Conservation (phyloP, 2,888 invertebrate genomes). For the Neocrepidodera transversa region DNA sequence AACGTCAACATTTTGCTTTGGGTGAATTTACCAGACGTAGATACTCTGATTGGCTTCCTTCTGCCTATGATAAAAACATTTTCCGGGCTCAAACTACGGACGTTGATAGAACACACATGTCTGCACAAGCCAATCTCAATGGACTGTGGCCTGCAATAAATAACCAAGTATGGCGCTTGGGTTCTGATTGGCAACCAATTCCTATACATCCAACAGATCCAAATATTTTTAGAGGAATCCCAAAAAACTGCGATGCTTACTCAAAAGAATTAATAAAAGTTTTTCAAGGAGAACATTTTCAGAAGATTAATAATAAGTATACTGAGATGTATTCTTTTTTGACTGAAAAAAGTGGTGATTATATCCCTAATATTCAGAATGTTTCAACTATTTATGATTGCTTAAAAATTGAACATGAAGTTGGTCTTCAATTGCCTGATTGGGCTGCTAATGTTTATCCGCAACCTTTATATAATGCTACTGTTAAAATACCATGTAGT, state of each 20-base stretch:
- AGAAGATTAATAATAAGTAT: constrained; percentile 63
- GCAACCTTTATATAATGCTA: constrained; percentile 2
- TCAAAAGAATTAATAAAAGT: not conserved
- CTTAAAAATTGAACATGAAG: constrained; percentile 66
- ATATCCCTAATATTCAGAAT: constrained; percentile 63
- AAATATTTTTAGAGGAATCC: too few relatives aligned
- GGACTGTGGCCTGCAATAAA: constrained; percentile 71
- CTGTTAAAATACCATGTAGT: too few relatives aligned
- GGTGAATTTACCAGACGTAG: constrained; percentile 75
- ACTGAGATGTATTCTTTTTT: constrained; percentile 68
- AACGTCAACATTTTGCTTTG: constrained; percentile 72
- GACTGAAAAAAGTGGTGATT: constrained; percentile 65
- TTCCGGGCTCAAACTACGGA: constrained; percentile 74
- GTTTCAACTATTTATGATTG: constrained; percentile 64
- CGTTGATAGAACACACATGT: constrained; percentile 85
- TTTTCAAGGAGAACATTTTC: constrained; percentile 28
- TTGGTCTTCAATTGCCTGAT: constrained; percentile 1
- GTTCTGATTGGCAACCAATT: constrained; percentile 74
- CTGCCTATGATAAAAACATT: constrained; percentile 62
- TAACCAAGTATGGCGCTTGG: constrained; percentile 65
- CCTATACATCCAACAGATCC: constrained; percentile 68
- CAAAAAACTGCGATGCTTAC: constrained; percentile 9
- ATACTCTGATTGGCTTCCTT: constrained; percentile 67
- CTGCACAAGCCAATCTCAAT: constrained; percentile 78
- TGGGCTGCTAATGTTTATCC: constrained; percentile 17